A percentile compares a stretch with the other conserved stretches of the same genome.
Conservation (phyloP, 2,797 vertebrate species). For the Spea hammondii region DNA sequence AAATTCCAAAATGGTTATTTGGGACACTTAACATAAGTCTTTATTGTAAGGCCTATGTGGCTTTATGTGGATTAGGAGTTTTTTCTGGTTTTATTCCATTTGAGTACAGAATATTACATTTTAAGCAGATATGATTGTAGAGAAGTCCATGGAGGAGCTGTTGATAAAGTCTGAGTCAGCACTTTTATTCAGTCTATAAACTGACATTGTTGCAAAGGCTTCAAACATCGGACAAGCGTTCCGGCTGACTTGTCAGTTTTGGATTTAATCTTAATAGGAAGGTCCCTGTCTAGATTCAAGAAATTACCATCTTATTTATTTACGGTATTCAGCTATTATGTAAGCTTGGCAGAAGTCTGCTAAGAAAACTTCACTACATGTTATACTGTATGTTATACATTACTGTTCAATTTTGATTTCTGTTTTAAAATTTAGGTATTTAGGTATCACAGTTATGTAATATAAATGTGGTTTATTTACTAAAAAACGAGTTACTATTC, state of each 20-base stretch:
- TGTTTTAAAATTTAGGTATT: no score
- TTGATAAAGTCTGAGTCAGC: background rate
- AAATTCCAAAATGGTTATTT: no score
- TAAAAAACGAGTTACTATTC: no score
- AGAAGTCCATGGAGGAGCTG: background rate
- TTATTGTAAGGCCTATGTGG: no score
- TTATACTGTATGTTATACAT: no score
- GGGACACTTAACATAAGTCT: no score
- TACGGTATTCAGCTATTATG: background rate
- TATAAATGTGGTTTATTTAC: no score
- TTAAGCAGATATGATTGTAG: background rate
- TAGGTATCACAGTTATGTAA: no score
- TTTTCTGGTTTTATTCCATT: background rate
- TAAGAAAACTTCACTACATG: background rate
- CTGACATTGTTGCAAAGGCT: background rate
- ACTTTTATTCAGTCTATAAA: background rate
- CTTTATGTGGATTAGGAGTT: no score
- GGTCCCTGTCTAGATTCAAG: background rate
- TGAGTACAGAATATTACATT: background rate
- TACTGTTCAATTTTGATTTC: no score
- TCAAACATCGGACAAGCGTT: background rate
- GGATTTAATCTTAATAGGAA: background rate
- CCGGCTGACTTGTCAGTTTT: background rate
- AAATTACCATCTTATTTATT: background rate
- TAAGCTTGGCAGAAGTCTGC: background rate